A percentile compares a stretch with the other conserved stretches of the same genome.
Conservation (phyloP, 2,113 vertebrate species). For the Syngnathus scovelli region DNA sequence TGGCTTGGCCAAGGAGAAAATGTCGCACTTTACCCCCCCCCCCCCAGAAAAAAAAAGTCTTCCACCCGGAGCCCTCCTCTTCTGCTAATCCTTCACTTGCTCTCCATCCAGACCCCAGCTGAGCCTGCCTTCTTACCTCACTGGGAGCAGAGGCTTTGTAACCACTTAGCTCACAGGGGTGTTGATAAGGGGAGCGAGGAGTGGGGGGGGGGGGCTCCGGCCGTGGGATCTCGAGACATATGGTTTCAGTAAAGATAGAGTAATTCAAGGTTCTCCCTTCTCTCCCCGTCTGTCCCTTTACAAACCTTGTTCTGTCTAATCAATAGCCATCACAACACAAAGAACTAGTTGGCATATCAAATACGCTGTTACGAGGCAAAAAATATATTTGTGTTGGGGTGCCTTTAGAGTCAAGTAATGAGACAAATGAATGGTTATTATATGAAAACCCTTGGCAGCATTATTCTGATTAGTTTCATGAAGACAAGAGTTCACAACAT, state of each 20-base stretch:
- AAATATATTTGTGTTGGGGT: neutral
- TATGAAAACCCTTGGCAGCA: neutral
- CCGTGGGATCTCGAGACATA: conserved; percentile 44
- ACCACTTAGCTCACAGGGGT: conserved; percentile 42
- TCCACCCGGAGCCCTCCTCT: neutral
- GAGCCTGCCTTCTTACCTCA: conserved; percentile 37
- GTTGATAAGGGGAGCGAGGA: conserved; percentile 56
- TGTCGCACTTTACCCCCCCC: neutral
- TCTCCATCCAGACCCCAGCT: conserved; percentile 34
- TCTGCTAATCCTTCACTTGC: conserved; percentile 8
- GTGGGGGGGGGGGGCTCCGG: neutral
- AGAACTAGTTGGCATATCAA: neutral
- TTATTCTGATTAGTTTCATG: neutral
- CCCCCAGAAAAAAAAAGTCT: neutral
- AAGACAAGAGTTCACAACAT: neutral
- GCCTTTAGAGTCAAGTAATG: neutral
- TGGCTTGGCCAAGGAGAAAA: neutral
- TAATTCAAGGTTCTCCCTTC: neutral
- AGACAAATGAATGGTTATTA: neutral
- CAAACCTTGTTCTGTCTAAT: neutral
- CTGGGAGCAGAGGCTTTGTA: conserved; percentile 48
- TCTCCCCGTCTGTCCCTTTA: neutral
- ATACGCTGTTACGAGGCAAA: neutral
- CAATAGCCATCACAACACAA: neutral
- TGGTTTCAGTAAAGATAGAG: conserved; percentile 67